phyloP scores from a whole-genome alignment of 2,888 invertebrate genomes.

The Dicranocentrus wangi region DNA sequence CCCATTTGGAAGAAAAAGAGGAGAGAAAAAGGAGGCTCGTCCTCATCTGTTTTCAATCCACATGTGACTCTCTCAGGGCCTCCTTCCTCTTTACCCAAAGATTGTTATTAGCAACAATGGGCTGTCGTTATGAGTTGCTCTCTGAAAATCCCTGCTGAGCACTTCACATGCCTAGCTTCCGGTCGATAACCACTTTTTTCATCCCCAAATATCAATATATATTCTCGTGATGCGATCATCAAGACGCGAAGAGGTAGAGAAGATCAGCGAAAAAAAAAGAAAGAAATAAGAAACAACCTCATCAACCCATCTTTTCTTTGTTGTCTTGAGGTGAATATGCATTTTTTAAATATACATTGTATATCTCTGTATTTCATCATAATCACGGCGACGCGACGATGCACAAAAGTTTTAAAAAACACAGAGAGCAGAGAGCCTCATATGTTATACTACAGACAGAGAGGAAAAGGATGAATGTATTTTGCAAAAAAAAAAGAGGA shows the following conservation, averaged over 20 bases:
- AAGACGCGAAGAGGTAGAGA: background rate
- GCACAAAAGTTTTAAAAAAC: too few relatives aligned
- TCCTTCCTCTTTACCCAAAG: conserved; percentile 46
- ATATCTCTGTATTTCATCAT: conserved; percentile 16
- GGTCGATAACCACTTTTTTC: conserved; percentile 58
- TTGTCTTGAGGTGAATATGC: too few relatives aligned
- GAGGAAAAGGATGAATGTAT: conserved; percentile 24
- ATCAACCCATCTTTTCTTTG: conserved; percentile 24
- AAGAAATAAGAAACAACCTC: conserved; percentile 4
- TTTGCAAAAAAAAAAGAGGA: too few relatives aligned
- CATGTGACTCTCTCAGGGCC: conserved; percentile 58
- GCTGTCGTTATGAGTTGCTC: conserved; percentile 26
- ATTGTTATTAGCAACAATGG: conserved; percentile 56
- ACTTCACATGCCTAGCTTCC: conserved; percentile 52
- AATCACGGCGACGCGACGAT: conserved; percentile 17
- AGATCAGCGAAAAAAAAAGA: background rate
- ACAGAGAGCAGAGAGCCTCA: too few relatives aligned
- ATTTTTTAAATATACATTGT: too few relatives aligned
- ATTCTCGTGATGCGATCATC: conserved; percentile 12
- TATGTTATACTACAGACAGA: too few relatives aligned
- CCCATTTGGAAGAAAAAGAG: conserved; percentile 29
- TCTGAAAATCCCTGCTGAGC: conserved; percentile 18
- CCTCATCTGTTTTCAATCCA: conserved; percentile 65
- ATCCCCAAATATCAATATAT: conserved; percentile 26
- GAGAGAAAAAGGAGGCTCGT: conserved; percentile 53